phyloP scores from a whole-genome alignment of 2,888 invertebrate species.

The Acanthosepion pharaonis region DNA sequence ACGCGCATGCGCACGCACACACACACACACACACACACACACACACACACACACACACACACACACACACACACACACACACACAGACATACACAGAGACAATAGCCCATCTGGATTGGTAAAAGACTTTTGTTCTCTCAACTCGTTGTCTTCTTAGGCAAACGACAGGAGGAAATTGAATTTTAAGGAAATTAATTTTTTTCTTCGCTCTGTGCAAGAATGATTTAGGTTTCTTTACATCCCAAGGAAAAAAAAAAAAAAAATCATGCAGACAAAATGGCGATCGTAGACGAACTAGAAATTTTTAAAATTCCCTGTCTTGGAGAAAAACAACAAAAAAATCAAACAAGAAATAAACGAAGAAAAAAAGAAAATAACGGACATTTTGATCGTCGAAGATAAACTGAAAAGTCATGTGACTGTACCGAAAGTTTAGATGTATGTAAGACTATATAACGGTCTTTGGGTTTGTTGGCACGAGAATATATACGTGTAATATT shows the following conservation, averaged over 20 bases:
- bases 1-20: no score
- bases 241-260: background rate
- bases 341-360: background rate
- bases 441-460: background rate
- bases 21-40: no score
- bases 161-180: slow-evolving; percentile 9
- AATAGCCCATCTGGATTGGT: background rate
- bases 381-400: background rate
- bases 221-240: background rate
- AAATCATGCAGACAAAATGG: background rate
- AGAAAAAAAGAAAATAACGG: background rate
- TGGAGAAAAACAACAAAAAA: background rate
- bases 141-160: background rate
- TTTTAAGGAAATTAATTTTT: slow-evolving; percentile 25
- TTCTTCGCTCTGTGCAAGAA: background rate
- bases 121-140: background rate
- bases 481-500: background rate
- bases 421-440: background rate
- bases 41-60: background rate
- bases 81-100: background rate
- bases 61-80: no score
- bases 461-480: background rate
- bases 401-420: background rate
- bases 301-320: background rate
- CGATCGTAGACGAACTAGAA: background rate